Evolutionary conservation across 2,888 invertebrate species (phyloP).

Genomic region (Aphodius sticticus): DNA sequence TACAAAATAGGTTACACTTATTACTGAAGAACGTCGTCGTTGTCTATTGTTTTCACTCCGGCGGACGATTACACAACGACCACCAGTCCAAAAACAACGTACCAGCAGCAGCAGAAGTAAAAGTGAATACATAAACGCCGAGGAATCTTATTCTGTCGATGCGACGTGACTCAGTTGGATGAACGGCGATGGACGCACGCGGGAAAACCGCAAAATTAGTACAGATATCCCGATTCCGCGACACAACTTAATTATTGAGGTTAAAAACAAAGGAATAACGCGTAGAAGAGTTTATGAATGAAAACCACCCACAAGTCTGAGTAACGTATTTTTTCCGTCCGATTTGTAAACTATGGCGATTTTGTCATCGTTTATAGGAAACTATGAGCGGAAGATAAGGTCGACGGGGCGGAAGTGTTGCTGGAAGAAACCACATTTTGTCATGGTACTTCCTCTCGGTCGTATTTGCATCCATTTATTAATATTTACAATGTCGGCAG

Average conservation of each 20-base stretch:
- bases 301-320: not conserved
- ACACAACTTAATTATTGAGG: not conserved
- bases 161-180: not conserved
- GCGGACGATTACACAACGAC: not conserved
- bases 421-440: not conserved
- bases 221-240: not conserved
- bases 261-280: not conserved
- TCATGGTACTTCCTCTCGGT: not conserved
- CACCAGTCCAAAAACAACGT: not conserved
- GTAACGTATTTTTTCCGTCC: not conserved
- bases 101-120: not conserved
- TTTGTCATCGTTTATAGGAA: not conserved
- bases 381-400: not conserved
- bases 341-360: not conserved
- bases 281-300: not conserved
- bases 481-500: not conserved
- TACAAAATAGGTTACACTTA: constrained; percentile 4
- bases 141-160: not conserved
- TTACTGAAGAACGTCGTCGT: not conserved
- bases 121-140: not conserved
- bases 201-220: not conserved
- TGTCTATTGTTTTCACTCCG: not conserved
- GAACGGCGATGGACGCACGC: not conserved
- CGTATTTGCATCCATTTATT: not conserved
- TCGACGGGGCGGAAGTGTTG: not conserved